phyloP scores from a whole-genome alignment of 2,797 vertebrate species.

The Cynopterus sphinx region DNA sequence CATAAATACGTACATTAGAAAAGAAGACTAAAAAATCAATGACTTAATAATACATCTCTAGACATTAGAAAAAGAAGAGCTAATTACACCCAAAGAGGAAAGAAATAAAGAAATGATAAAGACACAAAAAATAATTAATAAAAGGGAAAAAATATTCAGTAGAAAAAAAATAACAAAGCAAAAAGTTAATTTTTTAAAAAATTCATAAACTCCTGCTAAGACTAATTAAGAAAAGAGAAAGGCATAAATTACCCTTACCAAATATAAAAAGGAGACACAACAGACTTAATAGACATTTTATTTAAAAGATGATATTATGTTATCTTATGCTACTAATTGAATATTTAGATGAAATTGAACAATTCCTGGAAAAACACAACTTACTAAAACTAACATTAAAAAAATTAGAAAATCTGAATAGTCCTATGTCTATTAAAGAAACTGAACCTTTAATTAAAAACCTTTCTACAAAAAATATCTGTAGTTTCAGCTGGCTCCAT shows the following conservation, averaged over 20 bases:
- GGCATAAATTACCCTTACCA: neutral
- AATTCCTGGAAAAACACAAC: neutral
- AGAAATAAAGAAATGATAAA: neutral
- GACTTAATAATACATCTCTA: neutral
- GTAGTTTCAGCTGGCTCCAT: neutral
- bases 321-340: neutral
- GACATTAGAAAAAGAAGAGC: neutral
- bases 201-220: neutral
- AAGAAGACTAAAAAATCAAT: neutral
- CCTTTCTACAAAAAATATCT: neutral
- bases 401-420: neutral
- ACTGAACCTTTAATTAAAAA: neutral
- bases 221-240: neutral
- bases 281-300: neutral
- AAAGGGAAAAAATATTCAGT: neutral
- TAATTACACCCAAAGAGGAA: neutral
- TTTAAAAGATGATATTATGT: neutral
- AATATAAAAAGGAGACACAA: neutral
- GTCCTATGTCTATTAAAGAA: neutral
- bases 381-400: neutral
- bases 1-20: neutral
- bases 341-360: neutral
- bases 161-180: neutral
- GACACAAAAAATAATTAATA: neutral
- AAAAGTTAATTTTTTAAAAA: slow-evolving; percentile 23